Percentiles rank a stretch among this genome's conserved stretches.
phyloP scores from a whole-genome alignment of 1,140 invertebrate species.

The Lepidotrigona ventralis region DNA sequence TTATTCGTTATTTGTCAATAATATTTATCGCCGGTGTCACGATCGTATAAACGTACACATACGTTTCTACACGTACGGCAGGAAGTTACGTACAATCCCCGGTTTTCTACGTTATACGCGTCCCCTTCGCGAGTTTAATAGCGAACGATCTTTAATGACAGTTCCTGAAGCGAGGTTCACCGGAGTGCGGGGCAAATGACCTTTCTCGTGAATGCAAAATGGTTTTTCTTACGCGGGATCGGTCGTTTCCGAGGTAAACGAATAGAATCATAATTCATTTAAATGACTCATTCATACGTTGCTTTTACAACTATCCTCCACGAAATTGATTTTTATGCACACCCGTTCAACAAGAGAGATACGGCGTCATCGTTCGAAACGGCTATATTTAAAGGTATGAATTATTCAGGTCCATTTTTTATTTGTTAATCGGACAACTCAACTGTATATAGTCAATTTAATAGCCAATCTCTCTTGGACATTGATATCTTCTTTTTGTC shows the following conservation, averaged over 20 bases:
- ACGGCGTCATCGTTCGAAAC: background rate
- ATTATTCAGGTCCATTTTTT: background rate
- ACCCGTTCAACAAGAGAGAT: background rate
- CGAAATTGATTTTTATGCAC: background rate
- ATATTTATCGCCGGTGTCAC: background rate
- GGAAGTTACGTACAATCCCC: background rate
- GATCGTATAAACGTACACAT: background rate
- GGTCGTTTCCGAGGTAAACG: background rate
- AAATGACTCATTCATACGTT: background rate
- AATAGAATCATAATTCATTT: constrained; percentile 16
- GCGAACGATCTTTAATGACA: constrained; percentile 45
- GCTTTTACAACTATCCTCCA: background rate
- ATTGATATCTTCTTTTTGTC: background rate
- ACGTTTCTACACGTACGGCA: too few species aligned
- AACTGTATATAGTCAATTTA: background rate
- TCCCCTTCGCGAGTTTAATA: constrained; percentile 29
- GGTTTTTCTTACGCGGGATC: constrained; percentile 18
- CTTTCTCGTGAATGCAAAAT: constrained; percentile 32
- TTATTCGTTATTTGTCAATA: background rate
- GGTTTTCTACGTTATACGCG: constrained; percentile 11
- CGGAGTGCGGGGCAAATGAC: constrained; percentile 31
- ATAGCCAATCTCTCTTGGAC: background rate
- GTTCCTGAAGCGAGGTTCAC: constrained; percentile 29
- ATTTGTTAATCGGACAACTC: background rate
- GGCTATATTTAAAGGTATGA: background rate